Base-by-base conservation (phyloP, 2,888 invertebrate genomes). In the Hirudinaria manillensis region DNA sequence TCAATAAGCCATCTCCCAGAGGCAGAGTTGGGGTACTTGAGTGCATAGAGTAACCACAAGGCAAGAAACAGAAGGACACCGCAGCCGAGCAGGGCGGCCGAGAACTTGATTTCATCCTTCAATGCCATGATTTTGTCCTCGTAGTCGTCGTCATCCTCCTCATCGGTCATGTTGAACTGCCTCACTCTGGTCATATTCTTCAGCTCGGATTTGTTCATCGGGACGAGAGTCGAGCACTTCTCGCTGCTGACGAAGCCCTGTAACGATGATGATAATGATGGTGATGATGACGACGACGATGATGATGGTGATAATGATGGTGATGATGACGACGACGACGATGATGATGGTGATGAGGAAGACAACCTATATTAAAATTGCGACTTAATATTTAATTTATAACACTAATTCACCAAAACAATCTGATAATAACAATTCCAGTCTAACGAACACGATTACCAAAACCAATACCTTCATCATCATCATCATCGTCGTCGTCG, bases 1-100 rank as follows among this genome's bases (percentile, higher is more conserved):
- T 65, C 56, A 36, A 73, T 65, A 24, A 65, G 27, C 73, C 73
- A 73, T n/a, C 73, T 29, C 32, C 73, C 73, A 34, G 56, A 24
- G n/a, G 34, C 24, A 36, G 65, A 53, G 73, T 73, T 65, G 16
- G 73, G 73, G 55, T 65, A 34, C 32, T 36, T 73, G 61, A 65
- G 32, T 38, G 29, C 56, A 7, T 65, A 27, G 29, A 61, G 21
- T 0, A 38, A 19, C 65, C 61, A 73, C 32, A 32, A 16, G 3
- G 36, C 34, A 4, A 38, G 16, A 6, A 27, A n/a, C 3, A 65
- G 24, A 16, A 61, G n/a, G 32, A 24, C 38, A 34, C 34, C 32
- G 7, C 32, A 32, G 45, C 32, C n/a, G 13, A 38, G 10, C 36
- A 73, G n/a, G 34, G 32, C 36, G 68, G 68, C 68, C 7, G 32